Evolutionary conservation across 2,888 invertebrate genomes (phyloP), one percentile per base, ranked within the genome.

Genomic region (Taphrorychus bicolor): DNA sequence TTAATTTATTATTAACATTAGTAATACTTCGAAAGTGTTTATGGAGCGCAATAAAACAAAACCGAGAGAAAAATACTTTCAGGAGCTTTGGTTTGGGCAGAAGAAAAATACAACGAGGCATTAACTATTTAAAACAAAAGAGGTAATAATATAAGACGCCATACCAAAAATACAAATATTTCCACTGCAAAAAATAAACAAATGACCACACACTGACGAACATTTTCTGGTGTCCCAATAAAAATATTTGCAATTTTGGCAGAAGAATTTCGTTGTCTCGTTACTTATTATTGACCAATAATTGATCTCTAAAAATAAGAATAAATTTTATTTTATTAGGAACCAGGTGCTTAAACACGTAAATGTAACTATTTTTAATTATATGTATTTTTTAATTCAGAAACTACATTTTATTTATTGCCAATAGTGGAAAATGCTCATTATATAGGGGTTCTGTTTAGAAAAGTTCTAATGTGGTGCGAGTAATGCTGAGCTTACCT

Each of bases 311-410:
- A 78, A 79, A 78, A 79, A 18, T 32, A 32, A 74, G 77, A 76
- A 74, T 78, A 72, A 75, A 79, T 52, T 53, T 51, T 63, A 41
- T 80, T 80, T 81, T 80, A 80, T 81, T 81, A 81, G 82, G 81
- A 82, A 82, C 81, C 81, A 80, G 80, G 81, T 81, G 81, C 80
- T 81, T 81, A 62, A 21, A 65, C 51, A 66, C 51, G 51, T 51
- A 51, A n/a, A 51, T 51, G n/a, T 7, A 21, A 14, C 60, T 60
- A 54, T 61, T 62, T 62, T 80, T n/a, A n/a, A n/a, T n/a, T n/a
- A n/a, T n/a, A n/a, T n/a, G n/a, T n/a, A 80, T 79, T 79, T 79
- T 77, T 76, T 75, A 77, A 78, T 76, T 80, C 11, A 19, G 78
- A 80, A 79, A 78, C 77, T 78, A 77, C 18, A 7, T 17, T 78